These are phyloP conservation scores for Agrotis puta DNA, from an alignment of 2,888 invertebrate genomes.

Conservation along the genomic window DNA sequence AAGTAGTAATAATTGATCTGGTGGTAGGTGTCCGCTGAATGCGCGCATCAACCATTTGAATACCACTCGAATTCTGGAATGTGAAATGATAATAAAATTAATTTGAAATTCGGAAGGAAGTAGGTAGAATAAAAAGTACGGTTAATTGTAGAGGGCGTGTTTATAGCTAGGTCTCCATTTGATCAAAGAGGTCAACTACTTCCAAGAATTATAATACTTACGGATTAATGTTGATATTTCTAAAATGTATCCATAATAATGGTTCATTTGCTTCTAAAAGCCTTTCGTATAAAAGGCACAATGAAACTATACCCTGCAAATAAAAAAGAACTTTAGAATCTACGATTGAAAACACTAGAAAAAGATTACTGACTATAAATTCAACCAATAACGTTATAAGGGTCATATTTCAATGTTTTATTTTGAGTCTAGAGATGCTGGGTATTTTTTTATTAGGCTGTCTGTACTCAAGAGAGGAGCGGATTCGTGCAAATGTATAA, in stretches of 20 bases:
- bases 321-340: not conserved
- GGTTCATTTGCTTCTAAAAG: slow-evolving; percentile 97
- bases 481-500: too few relatives aligned
- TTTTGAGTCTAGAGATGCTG: too few relatives aligned
- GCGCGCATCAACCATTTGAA: slow-evolving; percentile 99
- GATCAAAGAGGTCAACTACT: too few relatives aligned
- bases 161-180: too few relatives aligned
- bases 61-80: slow-evolving; percentile 95
- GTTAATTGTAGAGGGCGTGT: too few relatives aligned
- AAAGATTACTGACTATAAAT: not conserved
- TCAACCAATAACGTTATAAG: not conserved
- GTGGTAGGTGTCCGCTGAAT: slow-evolving; percentile 98
- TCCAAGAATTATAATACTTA: slow-evolving; percentile 86
- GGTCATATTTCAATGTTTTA: slow-evolving; percentile 2
- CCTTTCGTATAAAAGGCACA: slow-evolving; percentile 97
- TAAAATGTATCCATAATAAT: slow-evolving; percentile 97
- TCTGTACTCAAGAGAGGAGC: too few relatives aligned
- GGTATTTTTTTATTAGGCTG: too few relatives aligned
- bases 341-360: not conserved
- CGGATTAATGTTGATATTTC: slow-evolving; percentile 97
- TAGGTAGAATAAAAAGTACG: too few relatives aligned
- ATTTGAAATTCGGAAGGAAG: not conserved
- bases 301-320: slow-evolving; percentile 95
- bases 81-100: slow-evolving; percentile 26
- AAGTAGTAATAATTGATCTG: slow-evolving; percentile 96